Base-by-base conservation (phyloP, 2,797 vertebrate species). In the Leucoraja ocellata region DNA sequence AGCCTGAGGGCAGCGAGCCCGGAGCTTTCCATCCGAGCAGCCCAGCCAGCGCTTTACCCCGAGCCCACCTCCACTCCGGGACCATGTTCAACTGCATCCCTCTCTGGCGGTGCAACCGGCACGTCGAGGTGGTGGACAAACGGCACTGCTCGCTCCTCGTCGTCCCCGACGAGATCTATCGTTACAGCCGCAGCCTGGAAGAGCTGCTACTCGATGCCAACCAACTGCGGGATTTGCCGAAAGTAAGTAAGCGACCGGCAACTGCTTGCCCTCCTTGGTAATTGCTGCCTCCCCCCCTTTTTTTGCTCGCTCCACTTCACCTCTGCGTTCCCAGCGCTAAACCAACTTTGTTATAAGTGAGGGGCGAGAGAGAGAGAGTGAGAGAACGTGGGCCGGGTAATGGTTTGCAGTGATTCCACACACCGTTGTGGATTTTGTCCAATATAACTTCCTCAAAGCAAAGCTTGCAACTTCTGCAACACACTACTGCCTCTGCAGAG, bases 91-190 rank as follows among this genome's bases (percentile, higher is more conserved):
- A 99, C 95, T 99, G 99, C 95, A 99, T 99, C 93, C 98, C 99
- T 94, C 97, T 99, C 96, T 99, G 98, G 98, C 98, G 98, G 97
- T 99, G 99, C 96, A 98, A 97, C 98, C 98, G 99, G 97, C 99
- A 99, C 96, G 97, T 99, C 94, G 99, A 99, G 96, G 93, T 95
- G 94, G 96, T 99, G 96, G 99, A 99, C 96, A 98, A 97, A 95
- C 97, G 99, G 95, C 99, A 99, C 97, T 99, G 98, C 96, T 99
- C 99, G 1, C 97, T 99, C 95, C 94, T 97, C 23, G 97, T 96
- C 94, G 98, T 99, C 93, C 99, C 99, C 58, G 98, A 99, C 93
- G 98, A 99, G 95, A 97, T 99, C 93, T 99, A 98, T 93, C 98
- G 99, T 95, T 99, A 99, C 95, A 97, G 97, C 93, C 98, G 98